Base-by-base conservation (phyloP, 2,113 vertebrate genomes). In the Thamnaconus septentrionalis region DNA sequence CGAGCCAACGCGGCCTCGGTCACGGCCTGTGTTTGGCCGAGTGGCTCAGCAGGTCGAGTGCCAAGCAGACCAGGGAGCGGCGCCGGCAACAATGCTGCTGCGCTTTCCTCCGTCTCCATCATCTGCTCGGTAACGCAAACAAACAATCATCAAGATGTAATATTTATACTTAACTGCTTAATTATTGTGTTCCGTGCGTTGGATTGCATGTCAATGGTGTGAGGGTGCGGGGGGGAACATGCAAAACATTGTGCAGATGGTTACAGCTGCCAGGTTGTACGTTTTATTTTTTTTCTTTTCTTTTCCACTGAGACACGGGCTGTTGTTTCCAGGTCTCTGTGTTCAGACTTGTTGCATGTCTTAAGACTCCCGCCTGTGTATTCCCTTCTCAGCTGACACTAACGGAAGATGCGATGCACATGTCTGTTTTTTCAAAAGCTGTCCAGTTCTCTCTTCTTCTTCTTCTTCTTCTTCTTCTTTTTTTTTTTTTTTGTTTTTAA, bases 91-190 rank as follows among this genome's bases (percentile, higher is more conserved):
- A 0, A 68, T 62, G 18, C 18, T 2, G 18, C 60, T 60, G 49
- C 31, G 50, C 62, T 70, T 69, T 57, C 55, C 43, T 73, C 8
- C 39, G 53, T 55, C 64, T 61, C 56, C 59, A 43, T 80, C 53
- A 56, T 73, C 61, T 85, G 60, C 67, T 70, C 67, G 12, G 58
- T 74, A 53, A 72, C 18, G 18, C 18, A 56, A 66, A 7, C 53
- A 71, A 66, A 52, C 60, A 66, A 71, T 66, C 50, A 61, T 70
- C 79, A 66, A 81, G 68, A 66, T 86, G 75, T 88, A 81, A 81
- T 87, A 85, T 87, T 86, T 87, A 87, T 84, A 87, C 71, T 68
- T 66, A 74, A 66, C 69, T 64, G 76, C 76, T 82, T 77, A 69
- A 78, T 78, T 82, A 79, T 83, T 80, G 75, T 83, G 76, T 80